Conservation (phyloP, 2,113 vertebrate genomes). For the Channa maculata region DNA sequence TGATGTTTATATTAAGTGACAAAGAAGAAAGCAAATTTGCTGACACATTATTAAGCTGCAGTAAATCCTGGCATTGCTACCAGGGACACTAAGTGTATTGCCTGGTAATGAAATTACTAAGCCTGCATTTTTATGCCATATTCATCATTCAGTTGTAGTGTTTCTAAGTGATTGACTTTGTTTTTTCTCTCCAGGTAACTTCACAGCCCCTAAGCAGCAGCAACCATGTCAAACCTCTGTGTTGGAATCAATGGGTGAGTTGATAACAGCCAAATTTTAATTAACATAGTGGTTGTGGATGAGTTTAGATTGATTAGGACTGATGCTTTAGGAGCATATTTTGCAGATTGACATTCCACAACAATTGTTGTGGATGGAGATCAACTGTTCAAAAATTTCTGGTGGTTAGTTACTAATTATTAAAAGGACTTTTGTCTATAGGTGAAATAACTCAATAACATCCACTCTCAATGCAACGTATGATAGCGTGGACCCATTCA, state of each 20-base stretch:
- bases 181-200: conserved; percentile 57
- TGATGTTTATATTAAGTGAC: no score
- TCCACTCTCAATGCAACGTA: neutral
- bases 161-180: conserved; percentile 22
- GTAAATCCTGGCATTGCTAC: neutral
- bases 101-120: neutral
- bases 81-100: no score
- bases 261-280: neutral
- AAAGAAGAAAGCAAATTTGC: no score
- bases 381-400: neutral
- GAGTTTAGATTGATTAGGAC: neutral
- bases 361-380: neutral
- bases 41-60: neutral
- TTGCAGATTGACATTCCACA: no score
- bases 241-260: conserved; percentile 88
- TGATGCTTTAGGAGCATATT: no score
- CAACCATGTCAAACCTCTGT: conserved; percentile 81
- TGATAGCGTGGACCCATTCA: neutral
- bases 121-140: neutral
- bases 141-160: neutral
- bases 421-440: no score
- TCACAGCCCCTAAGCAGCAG: conserved; percentile 54
- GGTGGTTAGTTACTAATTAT: neutral
- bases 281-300: neutral
- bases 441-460: neutral